These are phyloP conservation scores for Hylaeus volcanicus DNA, from an alignment of 1,140 invertebrate species.

Conservation along the genomic window DNA sequence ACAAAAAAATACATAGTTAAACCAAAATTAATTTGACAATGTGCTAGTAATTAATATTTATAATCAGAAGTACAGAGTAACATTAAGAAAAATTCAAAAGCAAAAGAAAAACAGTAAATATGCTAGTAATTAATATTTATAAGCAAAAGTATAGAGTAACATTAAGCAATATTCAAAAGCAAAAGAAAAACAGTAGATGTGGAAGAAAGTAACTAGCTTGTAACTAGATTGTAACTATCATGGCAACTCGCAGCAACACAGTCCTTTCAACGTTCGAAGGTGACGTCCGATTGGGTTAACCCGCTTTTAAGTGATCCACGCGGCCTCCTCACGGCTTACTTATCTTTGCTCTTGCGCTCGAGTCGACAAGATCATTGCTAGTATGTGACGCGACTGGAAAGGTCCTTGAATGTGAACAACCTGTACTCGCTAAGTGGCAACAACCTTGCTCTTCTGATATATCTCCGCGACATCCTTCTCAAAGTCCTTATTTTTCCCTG, in stretches of 20 bases:
- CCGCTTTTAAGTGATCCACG: constrained; percentile 6
- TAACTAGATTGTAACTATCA: not conserved
- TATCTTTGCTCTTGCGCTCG: constrained; percentile 25
- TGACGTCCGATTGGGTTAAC: constrained; percentile 21
- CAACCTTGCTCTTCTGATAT: constrained; percentile 44
- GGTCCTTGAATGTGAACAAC: constrained; percentile 47
- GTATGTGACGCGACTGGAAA: constrained; percentile 20
- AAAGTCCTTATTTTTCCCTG: not conserved
- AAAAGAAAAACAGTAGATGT: no score
- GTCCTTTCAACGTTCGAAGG: not conserved
- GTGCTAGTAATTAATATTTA: no score
- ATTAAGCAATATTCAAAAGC: no score
- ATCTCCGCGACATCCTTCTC: constrained; percentile 41
- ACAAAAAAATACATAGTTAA: no score
- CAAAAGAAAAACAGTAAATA: no score
- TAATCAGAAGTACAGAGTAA: no score
- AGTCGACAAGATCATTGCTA: constrained; percentile 18
- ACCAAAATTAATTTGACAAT: no score
- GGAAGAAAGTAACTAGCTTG: not conserved
- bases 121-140: no score
- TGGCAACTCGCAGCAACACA: not conserved
- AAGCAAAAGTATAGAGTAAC: no score
- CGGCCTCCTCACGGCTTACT: constrained; percentile 19
- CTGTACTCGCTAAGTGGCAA: constrained; percentile 8
- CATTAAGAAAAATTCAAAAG: no score